phyloP scores from a whole-genome alignment of 2,888 invertebrate species.

The Agrenia bidenticulata region DNA sequence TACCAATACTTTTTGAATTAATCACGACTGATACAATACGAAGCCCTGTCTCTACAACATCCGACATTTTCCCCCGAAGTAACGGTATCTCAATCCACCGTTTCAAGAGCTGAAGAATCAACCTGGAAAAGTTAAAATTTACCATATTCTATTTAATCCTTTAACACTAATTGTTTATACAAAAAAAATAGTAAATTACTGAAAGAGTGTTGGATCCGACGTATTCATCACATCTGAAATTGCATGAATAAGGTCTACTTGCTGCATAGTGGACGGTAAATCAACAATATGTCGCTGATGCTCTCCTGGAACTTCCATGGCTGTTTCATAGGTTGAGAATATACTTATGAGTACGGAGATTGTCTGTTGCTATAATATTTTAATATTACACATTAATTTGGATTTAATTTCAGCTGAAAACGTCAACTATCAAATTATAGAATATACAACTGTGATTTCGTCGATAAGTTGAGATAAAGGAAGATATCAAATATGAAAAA shows the following conservation, averaged over 20 bases:
- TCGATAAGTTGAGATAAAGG: too few relatives aligned
- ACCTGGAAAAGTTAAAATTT: neutral
- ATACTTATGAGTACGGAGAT: neutral
- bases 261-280: conserved; percentile 22
- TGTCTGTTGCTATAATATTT: neutral
- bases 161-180: too few relatives aligned
- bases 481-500: too few relatives aligned
- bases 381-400: neutral
- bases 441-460: too few relatives aligned
- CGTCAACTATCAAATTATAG: too few relatives aligned
- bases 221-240: conserved; percentile 33
- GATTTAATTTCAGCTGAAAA: neutral
- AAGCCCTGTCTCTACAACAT: neutral
- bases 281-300: conserved; percentile 16
- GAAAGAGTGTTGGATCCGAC: conserved; percentile 27
- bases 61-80: neutral
- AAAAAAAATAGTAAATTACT: conserved; percentile 16
- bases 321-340: neutral
- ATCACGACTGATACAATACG: conserved; percentile 7
- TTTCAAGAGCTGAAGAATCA: conserved; percentile 1
- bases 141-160: neutral
- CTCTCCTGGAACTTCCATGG: neutral
- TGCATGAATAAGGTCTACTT: conserved; percentile 39
- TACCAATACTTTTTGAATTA: neutral
- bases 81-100: neutral